These are phyloP conservation scores for Conus ventricosus DNA, from an alignment of 1,140 invertebrate genomes.

Conservation along the genomic window DNA sequence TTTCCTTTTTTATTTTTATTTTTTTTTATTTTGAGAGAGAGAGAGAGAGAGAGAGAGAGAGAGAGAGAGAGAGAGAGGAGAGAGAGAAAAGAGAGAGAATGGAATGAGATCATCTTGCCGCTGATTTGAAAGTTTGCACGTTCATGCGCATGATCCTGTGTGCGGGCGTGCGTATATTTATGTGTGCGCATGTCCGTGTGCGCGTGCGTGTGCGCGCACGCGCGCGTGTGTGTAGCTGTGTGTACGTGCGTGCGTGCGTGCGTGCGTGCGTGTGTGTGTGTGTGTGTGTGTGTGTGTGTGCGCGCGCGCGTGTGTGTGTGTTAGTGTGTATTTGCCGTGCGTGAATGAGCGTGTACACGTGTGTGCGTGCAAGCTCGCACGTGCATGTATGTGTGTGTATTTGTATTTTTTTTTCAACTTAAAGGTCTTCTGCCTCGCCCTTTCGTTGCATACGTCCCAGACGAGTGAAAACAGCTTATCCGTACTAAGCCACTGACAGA, in stretches of 20 bases:
- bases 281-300: constrained; percentile 24
- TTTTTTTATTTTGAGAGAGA: too few relatives aligned
- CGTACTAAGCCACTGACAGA: too few relatives aligned
- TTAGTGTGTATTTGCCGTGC: not conserved
- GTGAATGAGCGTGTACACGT: not conserved
- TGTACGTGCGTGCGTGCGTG: not conserved
- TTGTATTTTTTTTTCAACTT: too few relatives aligned
- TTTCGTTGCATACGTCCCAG: too few relatives aligned
- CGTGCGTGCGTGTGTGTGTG: not conserved
- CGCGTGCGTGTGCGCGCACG: not conserved
- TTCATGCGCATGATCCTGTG: not conserved
- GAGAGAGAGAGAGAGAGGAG: too few relatives aligned
- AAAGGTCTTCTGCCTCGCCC: too few relatives aligned
- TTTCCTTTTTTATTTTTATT: too few relatives aligned
- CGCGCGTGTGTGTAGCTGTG: not conserved
- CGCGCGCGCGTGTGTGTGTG: not conserved
- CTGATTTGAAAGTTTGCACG: not conserved
- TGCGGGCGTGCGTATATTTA: not conserved
- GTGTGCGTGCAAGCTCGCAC: not conserved
- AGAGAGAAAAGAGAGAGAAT: too few relatives aligned
- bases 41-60: too few relatives aligned
- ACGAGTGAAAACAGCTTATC: too few relatives aligned
- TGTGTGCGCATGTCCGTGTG: not conserved
- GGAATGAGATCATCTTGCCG: not conserved
- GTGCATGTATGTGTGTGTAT: not conserved